Conservation (phyloP, 2,797 vertebrate species). For the Siniperca scherzeri region DNA sequence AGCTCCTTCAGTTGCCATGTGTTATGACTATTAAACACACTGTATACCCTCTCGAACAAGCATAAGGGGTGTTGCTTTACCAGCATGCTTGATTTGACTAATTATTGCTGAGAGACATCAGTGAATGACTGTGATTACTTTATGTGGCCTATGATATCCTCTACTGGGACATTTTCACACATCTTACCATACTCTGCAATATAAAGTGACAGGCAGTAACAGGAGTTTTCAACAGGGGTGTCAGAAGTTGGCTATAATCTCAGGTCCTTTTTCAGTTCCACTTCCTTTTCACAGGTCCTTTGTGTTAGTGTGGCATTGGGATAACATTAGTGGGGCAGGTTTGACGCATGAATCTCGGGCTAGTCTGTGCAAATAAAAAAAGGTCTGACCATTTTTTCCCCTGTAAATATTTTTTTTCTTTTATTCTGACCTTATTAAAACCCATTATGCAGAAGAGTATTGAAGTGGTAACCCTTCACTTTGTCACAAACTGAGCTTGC, state of each 20-base stretch:
- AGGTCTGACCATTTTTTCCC: neutral
- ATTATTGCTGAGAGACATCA: slow-evolving; percentile 21
- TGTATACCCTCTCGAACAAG: neutral
- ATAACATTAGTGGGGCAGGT: neutral
- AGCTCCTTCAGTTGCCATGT: neutral
- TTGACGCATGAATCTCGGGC: neutral
- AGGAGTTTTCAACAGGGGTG: neutral
- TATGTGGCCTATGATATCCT: neutral
- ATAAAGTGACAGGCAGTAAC: neutral
- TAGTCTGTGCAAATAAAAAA: neutral
- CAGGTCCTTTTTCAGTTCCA: slow-evolving; percentile 7
- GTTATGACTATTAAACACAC: neutral
- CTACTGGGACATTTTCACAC: neutral
- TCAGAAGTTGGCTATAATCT: neutral
- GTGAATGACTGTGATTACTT: slow-evolving; percentile 13
- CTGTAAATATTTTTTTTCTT: neutral
- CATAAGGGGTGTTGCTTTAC: neutral
- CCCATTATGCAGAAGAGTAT: neutral
- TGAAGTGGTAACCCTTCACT: neutral
- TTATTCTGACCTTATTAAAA: neutral
- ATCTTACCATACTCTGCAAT: neutral
- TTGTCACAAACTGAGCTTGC: neutral
- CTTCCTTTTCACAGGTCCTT: neutral
- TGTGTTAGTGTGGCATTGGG: neutral
- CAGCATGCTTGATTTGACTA: neutral